Evolutionary conservation across 1,140 invertebrate species (phyloP).

Genomic region (Bombus ignitus): DNA sequence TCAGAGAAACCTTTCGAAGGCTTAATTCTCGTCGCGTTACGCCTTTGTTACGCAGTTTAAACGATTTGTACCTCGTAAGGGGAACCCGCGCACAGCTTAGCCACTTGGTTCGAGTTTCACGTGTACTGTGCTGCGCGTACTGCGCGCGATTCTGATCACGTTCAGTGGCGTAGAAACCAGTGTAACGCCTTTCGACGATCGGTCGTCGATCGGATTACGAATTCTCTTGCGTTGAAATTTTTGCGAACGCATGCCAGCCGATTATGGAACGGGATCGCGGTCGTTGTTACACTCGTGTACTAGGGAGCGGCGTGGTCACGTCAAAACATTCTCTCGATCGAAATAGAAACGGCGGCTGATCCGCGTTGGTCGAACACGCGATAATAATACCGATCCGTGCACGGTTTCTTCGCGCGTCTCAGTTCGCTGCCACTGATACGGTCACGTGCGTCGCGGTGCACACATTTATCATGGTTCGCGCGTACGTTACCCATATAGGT

Average conservation of each 20-base stretch:
- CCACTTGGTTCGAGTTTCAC: constrained; percentile 59
- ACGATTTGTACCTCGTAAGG: constrained; percentile 57
- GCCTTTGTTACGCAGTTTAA: constrained; percentile 53
- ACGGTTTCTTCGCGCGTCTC: constrained; percentile 32
- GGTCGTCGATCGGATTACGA: constrained; percentile 59
- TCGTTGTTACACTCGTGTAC: neutral
- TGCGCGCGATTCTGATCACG: constrained; percentile 54
- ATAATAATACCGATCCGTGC: constrained; percentile 19
- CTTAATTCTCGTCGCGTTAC: constrained; percentile 15
- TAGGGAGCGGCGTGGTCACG: neutral
- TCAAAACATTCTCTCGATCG: constrained; percentile 37
- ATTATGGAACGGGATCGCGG: constrained; percentile 12
- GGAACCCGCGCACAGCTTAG: constrained; percentile 27
- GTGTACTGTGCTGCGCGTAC: neutral
- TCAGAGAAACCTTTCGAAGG: neutral
- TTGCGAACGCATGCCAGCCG: constrained; percentile 3
- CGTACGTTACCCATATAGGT: constrained; percentile 5
- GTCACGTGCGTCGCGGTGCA: constrained; percentile 51
- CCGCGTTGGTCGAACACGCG: constrained; percentile 1
- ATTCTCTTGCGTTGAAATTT: constrained; percentile 37
- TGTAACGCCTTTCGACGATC: constrained; percentile 35
- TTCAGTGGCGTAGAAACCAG: constrained; percentile 43
- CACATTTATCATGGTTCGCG: constrained; percentile 34
- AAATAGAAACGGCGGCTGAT: constrained; percentile 27
- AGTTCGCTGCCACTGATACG: constrained; percentile 18